Conservation (phyloP, 2,888 invertebrate genomes). For the Metopia argyrocephala region DNA sequence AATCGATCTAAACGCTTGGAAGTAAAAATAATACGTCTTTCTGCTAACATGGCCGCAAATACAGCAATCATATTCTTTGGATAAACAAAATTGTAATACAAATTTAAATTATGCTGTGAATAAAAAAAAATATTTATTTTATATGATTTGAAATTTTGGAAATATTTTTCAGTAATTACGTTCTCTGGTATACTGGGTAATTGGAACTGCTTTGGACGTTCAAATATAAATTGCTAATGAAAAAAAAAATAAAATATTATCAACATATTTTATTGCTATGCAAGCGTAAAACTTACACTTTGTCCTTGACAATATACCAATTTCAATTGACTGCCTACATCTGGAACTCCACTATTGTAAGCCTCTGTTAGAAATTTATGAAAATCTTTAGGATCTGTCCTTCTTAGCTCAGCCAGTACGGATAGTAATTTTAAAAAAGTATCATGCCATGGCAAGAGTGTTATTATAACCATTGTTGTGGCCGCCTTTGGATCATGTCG, state of each 20-base stretch:
- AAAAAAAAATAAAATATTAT: neutral
- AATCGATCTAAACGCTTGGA: slow-evolving; percentile 93
- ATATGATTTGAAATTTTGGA: neutral
- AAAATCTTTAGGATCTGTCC: slow-evolving; percentile 73
- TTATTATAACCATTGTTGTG: slow-evolving; percentile 90
- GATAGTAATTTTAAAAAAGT: slow-evolving; percentile 84
- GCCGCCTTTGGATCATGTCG: slow-evolving; percentile 94
- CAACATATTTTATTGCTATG: neutral
- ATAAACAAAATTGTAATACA: slow-evolving; percentile 98
- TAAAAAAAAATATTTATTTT: slow-evolving; percentile 9
- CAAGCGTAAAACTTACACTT: slow-evolving; percentile 79
- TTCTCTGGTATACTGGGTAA: slow-evolving; percentile 97
- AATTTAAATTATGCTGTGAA: slow-evolving; percentile 94
- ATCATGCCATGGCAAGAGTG: slow-evolving; percentile 97
- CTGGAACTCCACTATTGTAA: slow-evolving; percentile 84
- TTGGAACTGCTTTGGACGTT: slow-evolving; percentile 88
- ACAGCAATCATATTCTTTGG: slow-evolving; percentile 95
- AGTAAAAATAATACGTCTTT: slow-evolving; percentile 94
- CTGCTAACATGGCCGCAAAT: slow-evolving; percentile 96
- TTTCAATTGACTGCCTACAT: slow-evolving; percentile 83
- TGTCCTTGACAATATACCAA: slow-evolving; percentile 82
- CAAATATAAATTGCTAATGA: slow-evolving; percentile 86
- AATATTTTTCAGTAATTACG: slow-evolving; percentile 82
- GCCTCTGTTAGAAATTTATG: slow-evolving; percentile 82
- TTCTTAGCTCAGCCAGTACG: slow-evolving; percentile 75